Evolutionary conservation across 2,797 vertebrate species (phyloP), one percentile per base, ranked within the genome.

Genomic region (Lutjanus campechanus): DNA sequence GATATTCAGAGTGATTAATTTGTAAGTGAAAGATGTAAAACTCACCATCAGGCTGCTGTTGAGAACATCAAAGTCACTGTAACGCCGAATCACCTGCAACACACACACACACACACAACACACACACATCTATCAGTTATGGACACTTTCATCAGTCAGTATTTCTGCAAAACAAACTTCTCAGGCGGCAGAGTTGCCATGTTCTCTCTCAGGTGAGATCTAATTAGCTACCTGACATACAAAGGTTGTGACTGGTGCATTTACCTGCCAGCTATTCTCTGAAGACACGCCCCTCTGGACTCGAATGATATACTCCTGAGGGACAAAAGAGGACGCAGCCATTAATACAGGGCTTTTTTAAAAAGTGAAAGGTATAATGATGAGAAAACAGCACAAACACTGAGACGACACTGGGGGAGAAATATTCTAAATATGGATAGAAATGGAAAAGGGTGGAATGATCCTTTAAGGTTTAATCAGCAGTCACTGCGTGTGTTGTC

Each of bases 201-300:
- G 5, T 19, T 55, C 13, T 62, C 41, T 41, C 5, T 7, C 43
- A 20, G 1, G 43, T 63, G n/a, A 70, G 11, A 5, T 54, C 61
- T 59, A 8, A 58, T 64, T 50, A 17, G 44, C 12, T 2, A 51
- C 5, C 8, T 5, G 3, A 19, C 54, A 51, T 2, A 29, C 41
- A 13, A 4, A 78, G 29, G 53, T 11, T 29, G 15, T 73, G 16
- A 83, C 70, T 80, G 60, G 63, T 81, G 54, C 10, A 43, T 90
- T 96, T 96, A 99, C 98, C 96, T 99, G 98, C 98, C 98, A 99
- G 86, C 95, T 98, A 92, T 98, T 98, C 80, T 99, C 98, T 83
- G 95, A 80, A 55, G 97, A 96, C 92, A 99, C 95, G 62, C 98
- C 98, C 93, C 98, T 97, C 92, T 99, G 98, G 10, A 99, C 97